Base-by-base conservation (phyloP, 2,797 vertebrate genomes). In the Coranthus polyacanthus region DNA sequence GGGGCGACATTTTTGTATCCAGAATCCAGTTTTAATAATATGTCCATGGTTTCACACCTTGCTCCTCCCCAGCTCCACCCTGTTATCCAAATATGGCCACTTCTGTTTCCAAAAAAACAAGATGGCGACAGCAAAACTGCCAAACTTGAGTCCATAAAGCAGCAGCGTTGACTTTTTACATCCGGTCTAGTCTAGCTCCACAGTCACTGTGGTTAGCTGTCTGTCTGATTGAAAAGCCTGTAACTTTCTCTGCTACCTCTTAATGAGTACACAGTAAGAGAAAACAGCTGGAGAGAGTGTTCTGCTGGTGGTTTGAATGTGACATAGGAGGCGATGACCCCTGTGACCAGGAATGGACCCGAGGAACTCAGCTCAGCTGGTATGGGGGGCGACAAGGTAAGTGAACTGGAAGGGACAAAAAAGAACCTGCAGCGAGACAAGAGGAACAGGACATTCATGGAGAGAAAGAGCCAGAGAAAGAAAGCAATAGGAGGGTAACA, bases 371-470 rank as follows among this genome's bases (percentile, higher is more conserved):
- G 49, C 24, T 59, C 46, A 49, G 39, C n/a, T 41, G 42, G 37
- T 43, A 36, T 6, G 44, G n/a, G n/a, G 45, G 58, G 34, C 8
- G 56, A 68, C 44, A 44, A 37, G 61, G 51, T 41, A 72, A 81
- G 61, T 77, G 81, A 64, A 77, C 50, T 79, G 63, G 78, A 88
- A 49, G 22, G 24, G 56, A 70, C 60, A 58, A 43, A 73, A 24
- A 63, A 56, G 54, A 66, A 68, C 52, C 58, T 59, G 46, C 50
- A 65, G 62, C 2, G 65, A 65, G 54, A 68, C 49, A 72, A 41
- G 34, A 53, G 67, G 59, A 39, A 24, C 37, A 53, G 24, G 53
- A 41, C 46, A 61, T 22, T 38, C 21, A 62, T 9, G 17, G 44
- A 49, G 42, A 63, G 58, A n/a, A 26, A 43, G 46, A n/a, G n/a